phyloP scores from a whole-genome alignment of 2,113 vertebrate genomes.

The Indri indri region DNA sequence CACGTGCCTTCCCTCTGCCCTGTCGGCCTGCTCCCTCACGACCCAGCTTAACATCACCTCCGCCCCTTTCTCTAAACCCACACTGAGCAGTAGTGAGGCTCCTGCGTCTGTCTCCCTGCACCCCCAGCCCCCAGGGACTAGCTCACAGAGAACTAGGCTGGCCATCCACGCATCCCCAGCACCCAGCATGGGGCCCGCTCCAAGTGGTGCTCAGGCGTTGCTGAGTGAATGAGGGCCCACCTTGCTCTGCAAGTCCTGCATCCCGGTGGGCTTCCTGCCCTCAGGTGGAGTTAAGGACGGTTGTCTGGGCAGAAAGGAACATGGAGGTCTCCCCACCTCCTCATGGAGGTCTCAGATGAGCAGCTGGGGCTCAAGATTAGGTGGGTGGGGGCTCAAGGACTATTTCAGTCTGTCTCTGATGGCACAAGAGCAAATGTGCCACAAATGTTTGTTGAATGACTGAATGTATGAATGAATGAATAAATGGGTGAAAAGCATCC shows the following conservation, averaged over 20 bases:
- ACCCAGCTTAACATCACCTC: background rate
- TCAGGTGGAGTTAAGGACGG: background rate
- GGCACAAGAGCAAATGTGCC: background rate
- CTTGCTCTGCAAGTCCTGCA: background rate
- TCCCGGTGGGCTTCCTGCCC: background rate
- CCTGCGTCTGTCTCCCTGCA: fast-evolving
- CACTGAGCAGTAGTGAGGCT: background rate
- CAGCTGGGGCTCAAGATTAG: background rate
- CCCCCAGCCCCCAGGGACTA: no score
- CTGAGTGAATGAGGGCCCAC: background rate
- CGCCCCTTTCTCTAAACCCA: background rate
- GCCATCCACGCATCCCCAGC: background rate
- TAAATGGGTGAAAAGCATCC: background rate
- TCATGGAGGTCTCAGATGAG: background rate
- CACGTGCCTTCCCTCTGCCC: background rate
- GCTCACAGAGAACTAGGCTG: background rate
- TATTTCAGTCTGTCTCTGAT: background rate
- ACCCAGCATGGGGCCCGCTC: background rate
- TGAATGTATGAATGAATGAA: background rate
- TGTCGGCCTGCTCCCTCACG: background rate
- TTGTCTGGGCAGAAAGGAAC: background rate
- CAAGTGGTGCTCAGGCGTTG: background rate
- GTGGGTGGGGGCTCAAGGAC: background rate
- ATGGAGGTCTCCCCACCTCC: background rate
- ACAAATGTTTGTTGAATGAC: background rate